Percentiles rank a stretch among this genome's conserved stretches.
Conservation (phyloP, 2,888 invertebrate species). For the Capitulum mitella region DNA sequence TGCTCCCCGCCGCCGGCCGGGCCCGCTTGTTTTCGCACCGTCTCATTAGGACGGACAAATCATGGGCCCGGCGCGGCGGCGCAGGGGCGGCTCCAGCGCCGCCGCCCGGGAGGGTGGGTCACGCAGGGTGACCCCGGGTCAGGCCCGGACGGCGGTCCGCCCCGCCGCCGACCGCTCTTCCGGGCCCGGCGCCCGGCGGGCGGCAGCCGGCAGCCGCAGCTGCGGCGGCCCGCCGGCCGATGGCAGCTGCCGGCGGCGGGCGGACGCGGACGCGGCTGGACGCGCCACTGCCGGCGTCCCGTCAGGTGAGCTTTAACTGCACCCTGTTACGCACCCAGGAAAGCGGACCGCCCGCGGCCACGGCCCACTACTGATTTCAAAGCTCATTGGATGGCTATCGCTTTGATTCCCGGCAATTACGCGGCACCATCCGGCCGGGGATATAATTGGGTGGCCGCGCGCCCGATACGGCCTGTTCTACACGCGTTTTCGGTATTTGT, state of each 20-base stretch:
- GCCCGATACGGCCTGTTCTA: neutral
- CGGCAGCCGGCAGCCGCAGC: too few species aligned
- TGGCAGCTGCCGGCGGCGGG: too few species aligned
- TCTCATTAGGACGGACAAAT: conserved; percentile 23
- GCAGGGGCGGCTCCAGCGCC: neutral
- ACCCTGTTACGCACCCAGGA: conserved; percentile 19
- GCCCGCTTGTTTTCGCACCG: conserved; percentile 21
- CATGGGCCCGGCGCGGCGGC: neutral
- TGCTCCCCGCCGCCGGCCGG: neutral
- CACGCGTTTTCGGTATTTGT: conserved; percentile 14
- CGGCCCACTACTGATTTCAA: neutral
- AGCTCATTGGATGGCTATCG: conserved; percentile 19
- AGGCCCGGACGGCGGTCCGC: too few species aligned
- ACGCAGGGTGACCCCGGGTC: too few species aligned
- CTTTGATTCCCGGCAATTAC: conserved; percentile 8
- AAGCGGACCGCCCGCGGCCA: neutral
- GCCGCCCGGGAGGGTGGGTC: neutral
- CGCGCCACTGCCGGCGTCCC: neutral
- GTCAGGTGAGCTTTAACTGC: neutral
- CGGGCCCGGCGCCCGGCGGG: too few species aligned
- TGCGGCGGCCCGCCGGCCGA: too few species aligned
- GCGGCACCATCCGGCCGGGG: neutral
- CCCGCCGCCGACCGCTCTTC: too few species aligned
- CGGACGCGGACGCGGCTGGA: neutral
- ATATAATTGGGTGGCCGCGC: neutral